Evolutionary conservation across 2,113 vertebrate genomes (phyloP), one percentile per base, ranked within the genome.

Genomic region (Miniopterus natalensis): DNA sequence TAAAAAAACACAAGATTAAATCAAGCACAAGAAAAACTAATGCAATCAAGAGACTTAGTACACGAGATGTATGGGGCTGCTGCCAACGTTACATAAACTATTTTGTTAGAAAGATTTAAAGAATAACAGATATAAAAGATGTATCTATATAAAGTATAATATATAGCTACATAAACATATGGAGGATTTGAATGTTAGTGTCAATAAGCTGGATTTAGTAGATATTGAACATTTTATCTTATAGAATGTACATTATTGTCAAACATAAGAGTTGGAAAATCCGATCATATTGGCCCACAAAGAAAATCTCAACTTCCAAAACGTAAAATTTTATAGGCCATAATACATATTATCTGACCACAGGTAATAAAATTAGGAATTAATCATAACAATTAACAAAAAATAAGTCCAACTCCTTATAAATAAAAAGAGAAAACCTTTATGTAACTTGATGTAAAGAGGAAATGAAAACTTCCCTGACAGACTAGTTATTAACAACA

Each of bases 321-420:
- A 78, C 45, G 40, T 5, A 47, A 88, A 66, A 74, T 88, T 88
- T 66, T 61, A 68, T 29, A 61, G 42, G 42, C 31, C 57, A 84
- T 5, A 31, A 51, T 42, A 31, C 18, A 47, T 47, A 61, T 49
- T 80, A 29, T 85, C 70, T 96, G 40, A 91, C 53, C 78, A 85
- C 29, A 90, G 31, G 31, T 75, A 93, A 95, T 84, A 90, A 84
- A 83, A 70, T 70, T 77, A 71, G 17, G 18, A 75, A 81, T 70
- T 91, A 71, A 84, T 74, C 47, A 27, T 61, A 88, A 79, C 31
- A 85, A n/a, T 51, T 90, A 75, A 75, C 17, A 36, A 95, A 90
- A 94, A 96, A 85, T 81, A 96, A 96, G 88, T 42, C 40, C 42
- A 93, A 77, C 21, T n/a, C 49, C 45, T 91, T 93, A 14, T 47